These are phyloP conservation scores for Platycheirus albimanus DNA, from an alignment of 2,888 invertebrate genomes.

Conservation along the genomic window DNA sequence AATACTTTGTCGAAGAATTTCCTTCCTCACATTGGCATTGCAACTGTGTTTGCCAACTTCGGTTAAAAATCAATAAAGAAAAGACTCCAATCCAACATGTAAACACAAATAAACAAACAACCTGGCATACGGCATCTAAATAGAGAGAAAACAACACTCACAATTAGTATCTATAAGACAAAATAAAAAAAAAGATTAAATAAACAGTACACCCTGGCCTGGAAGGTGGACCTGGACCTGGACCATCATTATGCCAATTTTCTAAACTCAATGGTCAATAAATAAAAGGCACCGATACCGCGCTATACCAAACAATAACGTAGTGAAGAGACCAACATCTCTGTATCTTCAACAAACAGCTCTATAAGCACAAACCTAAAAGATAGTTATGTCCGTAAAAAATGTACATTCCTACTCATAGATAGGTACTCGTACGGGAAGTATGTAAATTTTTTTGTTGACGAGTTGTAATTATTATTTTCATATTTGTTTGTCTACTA, in stretches of 20 bases:
- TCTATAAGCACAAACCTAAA: too few relatives aligned
- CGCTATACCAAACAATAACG: too few relatives aligned
- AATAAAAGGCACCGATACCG: conserved; percentile 25
- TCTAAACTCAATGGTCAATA: conserved; percentile 11
- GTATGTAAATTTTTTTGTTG: conserved; percentile 45
- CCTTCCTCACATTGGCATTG: not conserved
- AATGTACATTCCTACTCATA: too few relatives aligned
- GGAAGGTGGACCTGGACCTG: not conserved
- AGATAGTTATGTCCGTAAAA: too few relatives aligned
- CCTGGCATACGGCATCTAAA: conserved; percentile 1
- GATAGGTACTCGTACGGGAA: too few relatives aligned
- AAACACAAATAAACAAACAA: not conserved
- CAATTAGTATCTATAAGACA: not conserved
- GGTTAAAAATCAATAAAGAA: conserved; percentile 47
- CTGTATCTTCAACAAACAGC: too few relatives aligned
- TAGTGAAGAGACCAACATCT: too few relatives aligned
- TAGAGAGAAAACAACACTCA: conserved; percentile 14
- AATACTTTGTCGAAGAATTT: too few relatives aligned
- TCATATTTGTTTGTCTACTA: conserved; percentile 50
- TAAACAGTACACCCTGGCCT: not conserved
- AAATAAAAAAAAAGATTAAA: conserved; percentile 8
- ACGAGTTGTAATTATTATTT: conserved; percentile 53
- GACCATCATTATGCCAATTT: conserved; percentile 14
- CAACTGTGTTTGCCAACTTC: conserved; percentile 24
- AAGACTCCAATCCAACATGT: not conserved